phyloP scores from a whole-genome alignment of 2,888 invertebrate species.

The Zaprionus obscuricornis region DNA sequence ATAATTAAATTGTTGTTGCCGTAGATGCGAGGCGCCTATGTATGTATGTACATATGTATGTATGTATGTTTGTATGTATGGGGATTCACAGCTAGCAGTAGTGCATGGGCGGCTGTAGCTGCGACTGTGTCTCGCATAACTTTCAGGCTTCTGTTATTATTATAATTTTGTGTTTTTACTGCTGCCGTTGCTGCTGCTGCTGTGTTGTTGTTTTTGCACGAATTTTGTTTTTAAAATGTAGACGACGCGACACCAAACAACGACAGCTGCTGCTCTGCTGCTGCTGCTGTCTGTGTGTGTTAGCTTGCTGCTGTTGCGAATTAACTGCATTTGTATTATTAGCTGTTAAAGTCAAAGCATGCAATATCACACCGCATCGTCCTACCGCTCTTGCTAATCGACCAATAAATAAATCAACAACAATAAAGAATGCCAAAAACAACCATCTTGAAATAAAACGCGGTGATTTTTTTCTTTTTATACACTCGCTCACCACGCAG shows the following conservation, averaged over 20 bases:
- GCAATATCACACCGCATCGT: not conserved
- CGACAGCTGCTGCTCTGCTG: slow-evolving; percentile 8
- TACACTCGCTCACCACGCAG: too few species aligned
- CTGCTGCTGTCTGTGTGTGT: not conserved
- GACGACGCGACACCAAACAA: slow-evolving; percentile 30
- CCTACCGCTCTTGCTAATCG: slow-evolving; percentile 12
- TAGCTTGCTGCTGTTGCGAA: not conserved
- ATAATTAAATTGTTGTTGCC: slow-evolving; percentile 62
- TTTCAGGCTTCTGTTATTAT: slow-evolving; percentile 19
- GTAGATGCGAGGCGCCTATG: slow-evolving; percentile 18
- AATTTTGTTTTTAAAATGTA: slow-evolving; percentile 43
- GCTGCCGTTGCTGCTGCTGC: slow-evolving; percentile 8
- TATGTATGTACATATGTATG: not conserved
- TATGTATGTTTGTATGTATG: not conserved
- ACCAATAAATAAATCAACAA: too few species aligned
- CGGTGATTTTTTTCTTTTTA: too few species aligned
- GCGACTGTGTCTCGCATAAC: too few species aligned
- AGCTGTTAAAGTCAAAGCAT: slow-evolving; percentile 20
- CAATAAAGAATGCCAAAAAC: too few species aligned
- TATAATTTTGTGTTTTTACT: not conserved
- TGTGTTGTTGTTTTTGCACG: slow-evolving; percentile 28
- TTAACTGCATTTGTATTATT: not conserved
- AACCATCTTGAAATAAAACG: too few species aligned
- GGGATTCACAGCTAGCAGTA: slow-evolving; percentile 25
- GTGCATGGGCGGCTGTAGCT: slow-evolving; percentile 23